Percentiles rank a stretch among this genome's conserved stretches.
Conservation (phyloP, 1,140 invertebrate genomes). For the Palaemon carinicauda region DNA sequence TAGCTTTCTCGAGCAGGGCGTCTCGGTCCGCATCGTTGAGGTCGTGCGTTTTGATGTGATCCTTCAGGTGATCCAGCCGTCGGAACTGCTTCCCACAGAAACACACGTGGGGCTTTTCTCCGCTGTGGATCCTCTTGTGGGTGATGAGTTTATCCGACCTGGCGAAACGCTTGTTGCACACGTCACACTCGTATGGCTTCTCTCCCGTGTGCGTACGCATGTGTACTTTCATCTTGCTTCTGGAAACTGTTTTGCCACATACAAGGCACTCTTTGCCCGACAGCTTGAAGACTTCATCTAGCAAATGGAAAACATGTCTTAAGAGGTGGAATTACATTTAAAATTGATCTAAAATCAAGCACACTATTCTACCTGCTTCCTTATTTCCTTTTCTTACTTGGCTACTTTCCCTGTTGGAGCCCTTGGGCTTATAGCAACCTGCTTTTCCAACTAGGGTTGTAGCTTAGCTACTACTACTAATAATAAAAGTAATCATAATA, state of each 20-base stretch:
- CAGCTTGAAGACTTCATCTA: neutral
- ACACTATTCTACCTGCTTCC: no score
- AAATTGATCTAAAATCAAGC: no score
- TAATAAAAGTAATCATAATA: no score
- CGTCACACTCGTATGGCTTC: constrained; percentile 3
- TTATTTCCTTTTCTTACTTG: no score
- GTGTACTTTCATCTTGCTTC: constrained; percentile 20
- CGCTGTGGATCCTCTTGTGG: constrained; percentile 14
- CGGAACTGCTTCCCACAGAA: constrained; percentile 18
- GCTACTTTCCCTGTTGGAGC: no score
- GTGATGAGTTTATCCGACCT: constrained; percentile 12
- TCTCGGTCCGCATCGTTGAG: neutral
- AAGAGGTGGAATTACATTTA: no score
- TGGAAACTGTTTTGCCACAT: neutral
- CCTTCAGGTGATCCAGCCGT: constrained; percentile 15
- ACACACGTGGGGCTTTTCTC: constrained; percentile 8
- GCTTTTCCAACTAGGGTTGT: no score
- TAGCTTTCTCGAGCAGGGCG: neutral
- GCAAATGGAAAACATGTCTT: no score
- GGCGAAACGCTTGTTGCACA: constrained; percentile 8
- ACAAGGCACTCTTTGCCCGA: neutral
- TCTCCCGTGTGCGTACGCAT: constrained; percentile 30
- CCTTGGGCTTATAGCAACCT: no score
- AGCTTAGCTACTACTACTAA: no score
- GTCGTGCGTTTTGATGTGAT: neutral